Conservation (phyloP, 2,113 vertebrate genomes). For the Otolemur garnettii region DNA sequence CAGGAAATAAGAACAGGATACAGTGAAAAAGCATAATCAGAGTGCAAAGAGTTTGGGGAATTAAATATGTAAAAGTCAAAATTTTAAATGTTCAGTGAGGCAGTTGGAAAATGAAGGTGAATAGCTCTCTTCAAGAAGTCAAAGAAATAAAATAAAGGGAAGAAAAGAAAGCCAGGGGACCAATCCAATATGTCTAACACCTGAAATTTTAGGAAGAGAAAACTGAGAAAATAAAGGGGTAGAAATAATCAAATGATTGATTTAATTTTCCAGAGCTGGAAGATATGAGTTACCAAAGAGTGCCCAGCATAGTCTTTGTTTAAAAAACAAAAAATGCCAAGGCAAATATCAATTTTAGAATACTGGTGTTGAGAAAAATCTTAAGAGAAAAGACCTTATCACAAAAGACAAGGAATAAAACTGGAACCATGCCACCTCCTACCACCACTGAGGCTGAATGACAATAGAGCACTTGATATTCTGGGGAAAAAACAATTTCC, state of each 20-base stretch:
- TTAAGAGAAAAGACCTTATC: not conserved
- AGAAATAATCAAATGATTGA: not conserved
- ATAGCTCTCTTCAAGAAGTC: not conserved
- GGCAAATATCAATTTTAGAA: conserved; percentile 17
- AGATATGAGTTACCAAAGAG: not conserved
- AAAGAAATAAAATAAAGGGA: conserved; percentile 6
- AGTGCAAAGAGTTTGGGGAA: not conserved
- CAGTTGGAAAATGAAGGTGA: conserved; percentile 30
- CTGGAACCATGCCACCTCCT: not conserved
- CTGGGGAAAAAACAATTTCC: not conserved
- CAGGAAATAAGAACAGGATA: not conserved
- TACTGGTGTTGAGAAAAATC: not conserved
- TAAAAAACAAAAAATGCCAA: not conserved
- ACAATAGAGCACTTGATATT: not conserved
- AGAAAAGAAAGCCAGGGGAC: not conserved
- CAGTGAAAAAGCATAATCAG: not conserved
- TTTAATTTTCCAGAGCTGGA: conserved; percentile 30
- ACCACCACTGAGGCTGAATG: not conserved
- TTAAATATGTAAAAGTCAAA: not conserved
- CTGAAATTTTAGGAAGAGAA: not conserved
- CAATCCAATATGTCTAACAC: not conserved
- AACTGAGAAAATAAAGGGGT: not conserved
- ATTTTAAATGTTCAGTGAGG: not conserved
- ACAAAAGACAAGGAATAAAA: not conserved
- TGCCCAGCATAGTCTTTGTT: not conserved